Percentiles rank a stretch among this genome's conserved stretches.
These are phyloP conservation scores for Cosmorhoe ocellata DNA, from an alignment of 2,888 invertebrate species.

Conservation along the genomic window DNA sequence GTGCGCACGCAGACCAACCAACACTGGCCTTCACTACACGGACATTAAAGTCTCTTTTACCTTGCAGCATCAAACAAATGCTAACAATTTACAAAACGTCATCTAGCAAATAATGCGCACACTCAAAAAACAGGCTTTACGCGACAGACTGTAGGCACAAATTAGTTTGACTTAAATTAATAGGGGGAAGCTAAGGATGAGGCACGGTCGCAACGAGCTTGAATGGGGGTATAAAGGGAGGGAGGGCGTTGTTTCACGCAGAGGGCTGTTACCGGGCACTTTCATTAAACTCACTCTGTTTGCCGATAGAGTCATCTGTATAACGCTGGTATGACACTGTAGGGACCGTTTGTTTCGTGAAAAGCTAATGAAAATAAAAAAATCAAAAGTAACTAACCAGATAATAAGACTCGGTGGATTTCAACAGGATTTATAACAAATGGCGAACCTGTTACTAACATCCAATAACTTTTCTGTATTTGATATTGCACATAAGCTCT, in stretches of 20 bases:
- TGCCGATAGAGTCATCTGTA: constrained; percentile 37
- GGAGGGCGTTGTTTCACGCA: constrained; percentile 67
- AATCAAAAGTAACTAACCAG: constrained; percentile 1
- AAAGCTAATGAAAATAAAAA: constrained; percentile 17
- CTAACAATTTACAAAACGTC: constrained; percentile 45
- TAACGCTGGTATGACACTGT: constrained; percentile 22
- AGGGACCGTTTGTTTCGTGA: constrained; percentile 29
- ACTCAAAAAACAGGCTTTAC: constrained; percentile 42
- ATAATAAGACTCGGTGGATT: background rate
- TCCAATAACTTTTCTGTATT: too few species aligned
- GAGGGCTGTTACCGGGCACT: constrained; percentile 61
- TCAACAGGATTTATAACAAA: background rate
- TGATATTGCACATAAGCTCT: too few species aligned
- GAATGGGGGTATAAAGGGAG: constrained; percentile 55
- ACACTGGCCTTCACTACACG: constrained; percentile 40
- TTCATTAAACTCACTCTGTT: constrained; percentile 62
- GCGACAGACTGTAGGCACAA: constrained; percentile 36
- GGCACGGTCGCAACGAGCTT: constrained; percentile 61
- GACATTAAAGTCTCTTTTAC: constrained; percentile 50
- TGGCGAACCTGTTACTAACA: too few species aligned
- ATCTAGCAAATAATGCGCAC: constrained; percentile 37
- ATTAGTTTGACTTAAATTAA: constrained; percentile 37
- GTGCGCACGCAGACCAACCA: constrained; percentile 48
- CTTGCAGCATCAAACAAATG: constrained; percentile 44
- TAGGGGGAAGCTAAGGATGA: constrained; percentile 60